Evolutionary conservation across 2,888 invertebrate species (phyloP), one percentile per base, ranked within the genome.

Genomic region (Itoplectis maculator): DNA sequence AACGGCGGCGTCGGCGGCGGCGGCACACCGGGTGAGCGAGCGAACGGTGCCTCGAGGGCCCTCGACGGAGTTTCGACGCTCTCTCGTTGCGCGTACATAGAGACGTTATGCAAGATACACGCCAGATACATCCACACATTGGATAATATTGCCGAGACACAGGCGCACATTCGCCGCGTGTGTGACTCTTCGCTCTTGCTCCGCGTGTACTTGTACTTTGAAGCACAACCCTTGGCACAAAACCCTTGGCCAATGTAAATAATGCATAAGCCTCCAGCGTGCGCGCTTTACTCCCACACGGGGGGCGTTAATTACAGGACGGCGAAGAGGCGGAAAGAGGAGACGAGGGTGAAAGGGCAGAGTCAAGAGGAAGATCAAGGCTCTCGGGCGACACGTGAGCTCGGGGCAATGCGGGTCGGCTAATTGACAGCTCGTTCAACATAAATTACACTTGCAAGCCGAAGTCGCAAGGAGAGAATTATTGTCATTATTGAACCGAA

Each of bases 51-150:
- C 81, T 70, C 74, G 65, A 82, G 81, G 68, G 56, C 69, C 56
- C 74, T 82, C 69, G 61, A 37, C 40, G 66, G 65, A 82, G 78
- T 78, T 82, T 78, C 74, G 65, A 74, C 74, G 69, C 73, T 69
- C 63, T 56, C 73, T 74, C 61, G 61, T 63, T 78, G 51, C 42
- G 54, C 74, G 61, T 56, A 45, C 40, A 18, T 66, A 56, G 40
- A 69, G 42, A 18, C 56, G 35, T 47, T 42, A 61, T 59, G 66
- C 66, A 42, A 65, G 35, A 68, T 47, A 61, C 49, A 74, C 54
- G n/a, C 5, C 5, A 5, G 29, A 29, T 29, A 29, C n/a, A 73
- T 37, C 42, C 29, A 72, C 72, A 72, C 51, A 59, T 72, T 59
- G 35, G 40, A 73, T 73, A 63, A 61, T 23, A 37, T 35, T 68